Percentiles rank a stretch among this genome's conserved stretches.
Evolutionary conservation across 2,113 vertebrate species (phyloP).

Genomic region (Megaleporinus macrocephalus): DNA sequence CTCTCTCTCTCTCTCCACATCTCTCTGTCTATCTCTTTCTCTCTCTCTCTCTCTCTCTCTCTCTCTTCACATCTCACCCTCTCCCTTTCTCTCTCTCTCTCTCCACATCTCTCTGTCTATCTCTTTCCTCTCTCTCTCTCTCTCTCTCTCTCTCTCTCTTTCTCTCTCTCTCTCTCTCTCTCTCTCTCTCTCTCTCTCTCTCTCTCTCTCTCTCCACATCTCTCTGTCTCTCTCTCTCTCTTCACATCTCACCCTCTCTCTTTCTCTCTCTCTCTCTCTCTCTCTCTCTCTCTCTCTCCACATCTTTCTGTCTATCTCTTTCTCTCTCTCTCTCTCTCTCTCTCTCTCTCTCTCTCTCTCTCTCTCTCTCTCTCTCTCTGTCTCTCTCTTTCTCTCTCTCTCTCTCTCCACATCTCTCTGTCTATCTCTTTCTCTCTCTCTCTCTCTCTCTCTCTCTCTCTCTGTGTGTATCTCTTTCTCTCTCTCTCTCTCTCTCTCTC

Average conservation of each 20-base stretch:
- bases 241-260: too few relatives aligned
- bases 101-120: too few relatives aligned
- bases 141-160: not conserved
- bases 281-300: not conserved
- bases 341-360: not conserved
- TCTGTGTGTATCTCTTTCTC: too few relatives aligned
- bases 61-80: not conserved
- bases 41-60: too few relatives aligned
- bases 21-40: too few relatives aligned
- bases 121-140: conserved; percentile 11
- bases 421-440: not conserved
- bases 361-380: too few relatives aligned
- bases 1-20: conserved; percentile 15
- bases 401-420: too few relatives aligned
- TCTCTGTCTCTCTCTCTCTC: not conserved
- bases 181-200: not conserved
- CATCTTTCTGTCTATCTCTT: too few relatives aligned
- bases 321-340: not conserved
- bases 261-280: not conserved
- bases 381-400: not conserved
- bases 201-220: too few relatives aligned
- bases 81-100: conserved; percentile 4
- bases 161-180: not conserved
- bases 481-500: not conserved
- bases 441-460: conserved; percentile 8